Base-by-base conservation (phyloP, 1,140 invertebrate species). In the Potamilus streckersoni region DNA sequence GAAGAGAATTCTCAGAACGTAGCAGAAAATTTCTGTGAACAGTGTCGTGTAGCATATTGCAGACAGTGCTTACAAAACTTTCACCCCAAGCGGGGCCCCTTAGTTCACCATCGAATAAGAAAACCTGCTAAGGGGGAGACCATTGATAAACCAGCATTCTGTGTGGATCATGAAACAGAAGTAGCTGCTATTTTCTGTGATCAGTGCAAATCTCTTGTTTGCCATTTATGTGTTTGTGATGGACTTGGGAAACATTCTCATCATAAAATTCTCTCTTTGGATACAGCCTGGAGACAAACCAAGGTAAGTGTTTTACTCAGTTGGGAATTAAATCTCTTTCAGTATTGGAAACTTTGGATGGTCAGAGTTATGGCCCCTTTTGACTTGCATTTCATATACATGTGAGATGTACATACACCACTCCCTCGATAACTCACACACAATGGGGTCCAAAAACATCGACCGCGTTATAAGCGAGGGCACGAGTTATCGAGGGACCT, bases 31-130 rank as follows among this genome's bases (percentile, higher is more conserved):
- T 93, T 95, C 81, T 98, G 97, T 89, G 95, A 97, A 85, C 96
- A 98, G 89, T 98, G 97, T 91, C 95, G 96, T 86, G 96, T 97
- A 63, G 92, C 96, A 62, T 98, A 98, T 87, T 99, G 97, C 89
- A 95, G 96, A 74, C 90, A 92, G 59, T 99, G 97, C 86, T 93
- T 96, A 3, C 95, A 97, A 80, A 94, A 73, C 17, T 86, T 79
- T 71, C 87, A 87, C 75, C 85, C 87, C 15, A 79, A 73, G 8
- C 63, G 83, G 15, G 85, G 87, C 38, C 72, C 84, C 14, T 74
- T 87, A 13, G 72, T 68, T 19, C 79, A 82, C 20, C 85, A 87
- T 63, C 79, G 78, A 66, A 69, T 86, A 0, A 59, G 73, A 27
- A 76, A 62, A 66, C 81, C 79, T 27, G 64, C 67, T 27, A 80